Base-by-base conservation (phyloP, 2,888 invertebrate species). In the Icerya purchasi region DNA sequence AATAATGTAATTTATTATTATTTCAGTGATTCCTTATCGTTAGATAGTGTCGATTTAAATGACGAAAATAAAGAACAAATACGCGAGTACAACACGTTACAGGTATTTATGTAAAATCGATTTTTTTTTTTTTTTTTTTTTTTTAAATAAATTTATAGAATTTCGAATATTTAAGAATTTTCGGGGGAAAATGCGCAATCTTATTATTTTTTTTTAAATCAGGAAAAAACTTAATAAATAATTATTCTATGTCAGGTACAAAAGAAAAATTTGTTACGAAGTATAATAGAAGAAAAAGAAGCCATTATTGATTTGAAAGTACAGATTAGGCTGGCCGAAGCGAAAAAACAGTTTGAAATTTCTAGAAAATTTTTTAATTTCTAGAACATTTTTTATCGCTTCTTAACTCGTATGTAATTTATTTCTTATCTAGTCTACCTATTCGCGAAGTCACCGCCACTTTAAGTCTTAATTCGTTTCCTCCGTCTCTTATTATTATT, bases 271-370 rank as follows among this genome's bases (percentile, higher is more conserved):
- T 71, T 84, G 55, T 78, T 81, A 56, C 78, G 79, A 65, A 82
- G 82, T 68, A 80, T 84, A 65, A 81, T 83, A 67, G 82, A 83
- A 68, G 84, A 84, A 67, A 76, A 80, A 65, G 80, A 81, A 56
- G 80, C 82, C 21, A 82, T 83, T 68, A 78, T 84, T 63, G 78
- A 82, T 62, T 71, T 84, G n/a, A 79, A 82, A 68, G 82, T 84
- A 25, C 68, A 69, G 62, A 66, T 68, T 50, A 58, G 60, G 54
- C 50, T 64, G 60, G 62, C 63, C 8, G 36, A 36, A 36, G 14
- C 36, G 36, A 36, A 36, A 14, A 36, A 62, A 59, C 58, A 62
- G 8, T 59, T 56, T 19, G 50, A 22, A 22, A 21, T 18, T 22
- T 10, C 25, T 8, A 36, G 36, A 36, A 36, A 36, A 36, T 36